Percentiles rank a stretch among this genome's conserved stretches.
Evolutionary conservation across 2,888 invertebrate genomes (phyloP).

Genomic region (Bimastos eiseni): DNA sequence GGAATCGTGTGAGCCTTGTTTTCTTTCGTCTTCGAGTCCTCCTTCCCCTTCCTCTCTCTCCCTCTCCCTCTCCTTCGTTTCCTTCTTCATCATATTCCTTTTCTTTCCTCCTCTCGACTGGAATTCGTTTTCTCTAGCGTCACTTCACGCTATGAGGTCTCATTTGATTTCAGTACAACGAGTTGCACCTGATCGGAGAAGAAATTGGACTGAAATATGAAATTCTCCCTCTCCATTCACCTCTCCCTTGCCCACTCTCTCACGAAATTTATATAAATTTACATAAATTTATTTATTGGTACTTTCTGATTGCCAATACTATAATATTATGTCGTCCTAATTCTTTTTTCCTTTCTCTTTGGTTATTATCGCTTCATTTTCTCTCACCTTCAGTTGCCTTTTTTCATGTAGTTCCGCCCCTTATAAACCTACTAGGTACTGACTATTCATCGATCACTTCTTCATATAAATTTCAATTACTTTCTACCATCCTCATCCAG

Average conservation of each 20-base stretch:
- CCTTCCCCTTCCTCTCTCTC: not conserved
- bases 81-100: not conserved
- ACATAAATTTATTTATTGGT: not conserved
- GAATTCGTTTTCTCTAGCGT: slow-evolving; percentile 13
- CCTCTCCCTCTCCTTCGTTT: not conserved
- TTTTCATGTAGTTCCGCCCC: not conserved
- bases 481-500: not conserved
- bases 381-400: not conserved
- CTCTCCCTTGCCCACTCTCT: not conserved
- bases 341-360: not conserved
- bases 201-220: not conserved
- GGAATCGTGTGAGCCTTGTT: not conserved
- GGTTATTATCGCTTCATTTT: not conserved
- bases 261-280: not conserved
- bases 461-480: not conserved
- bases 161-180: not conserved
- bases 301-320: not conserved
- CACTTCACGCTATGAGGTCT: not conserved
- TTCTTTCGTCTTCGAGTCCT: not conserved
- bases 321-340: not conserved
- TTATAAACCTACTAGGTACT: too few species aligned
- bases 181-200: not conserved
- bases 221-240: not conserved
- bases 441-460: not conserved
- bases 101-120: not conserved